Evolutionary conservation across 2,797 vertebrate genomes (phyloP).

Genomic region (Syngnathus rostellatus): DNA sequence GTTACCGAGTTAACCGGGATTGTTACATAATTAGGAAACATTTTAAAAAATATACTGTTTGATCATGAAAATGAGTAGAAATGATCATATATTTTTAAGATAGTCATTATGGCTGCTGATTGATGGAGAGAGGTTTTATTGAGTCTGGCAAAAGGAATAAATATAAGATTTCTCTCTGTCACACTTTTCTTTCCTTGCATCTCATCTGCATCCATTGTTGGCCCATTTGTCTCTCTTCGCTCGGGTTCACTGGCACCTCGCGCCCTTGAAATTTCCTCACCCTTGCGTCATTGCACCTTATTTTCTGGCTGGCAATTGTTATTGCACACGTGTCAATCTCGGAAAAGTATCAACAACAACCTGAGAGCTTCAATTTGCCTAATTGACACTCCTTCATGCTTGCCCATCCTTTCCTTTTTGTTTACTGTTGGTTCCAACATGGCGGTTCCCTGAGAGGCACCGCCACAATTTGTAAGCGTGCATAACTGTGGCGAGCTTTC

Average conservation of each 20-base stretch:
- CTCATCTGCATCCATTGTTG: conserved; percentile 54
- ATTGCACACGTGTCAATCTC: conserved; percentile 26
- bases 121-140: conserved; percentile 24
- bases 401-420: conserved; percentile 16
- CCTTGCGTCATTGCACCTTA: conserved; percentile 39
- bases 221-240: conserved; percentile 45
- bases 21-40: not conserved
- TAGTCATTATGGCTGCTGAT: not conserved
- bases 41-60: not conserved
- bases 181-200: conserved; percentile 44
- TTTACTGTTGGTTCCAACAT: conserved; percentile 24
- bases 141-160: conserved; percentile 41
- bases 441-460: conserved; percentile 35
- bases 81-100: not conserved
- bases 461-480: conserved; percentile 4
- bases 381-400: conserved; percentile 35
- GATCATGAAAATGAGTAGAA: not conserved
- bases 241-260: conserved; percentile 15
- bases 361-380: conserved; percentile 38
- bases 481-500: conserved; percentile 39
- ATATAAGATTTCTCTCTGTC: conserved; percentile 41
- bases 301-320: conserved; percentile 23
- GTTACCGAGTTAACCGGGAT: no score
- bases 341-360: conserved; percentile 18
- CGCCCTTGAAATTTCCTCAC: conserved; percentile 41